Evolutionary conservation across 2,888 invertebrate species (phyloP), one percentile per base, ranked within the genome.

Genomic region (Andrena hattorfiana): DNA sequence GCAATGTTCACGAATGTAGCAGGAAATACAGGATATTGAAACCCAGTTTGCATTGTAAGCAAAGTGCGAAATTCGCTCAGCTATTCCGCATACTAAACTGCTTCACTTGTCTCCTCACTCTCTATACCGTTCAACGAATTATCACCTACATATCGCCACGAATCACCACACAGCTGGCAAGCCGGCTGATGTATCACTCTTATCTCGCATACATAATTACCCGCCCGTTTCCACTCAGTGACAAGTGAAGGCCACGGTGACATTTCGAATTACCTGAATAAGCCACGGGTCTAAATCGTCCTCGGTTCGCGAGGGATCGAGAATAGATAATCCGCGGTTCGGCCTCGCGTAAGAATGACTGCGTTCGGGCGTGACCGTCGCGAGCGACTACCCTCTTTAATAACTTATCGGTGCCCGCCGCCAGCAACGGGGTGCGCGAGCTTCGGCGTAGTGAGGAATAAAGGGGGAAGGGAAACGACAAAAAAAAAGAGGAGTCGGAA

Each of bases 361-460:
- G 23, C 68, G 68, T 68, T 68, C 68, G 54, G 23, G 10, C 56
- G 26, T 56, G 59, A 51, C 42, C 26, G 48, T 48, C 54, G 10
- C n/a, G n/a, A n/a, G 56, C 71, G 56, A 59, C 68, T 13, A 54
- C 54, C 60, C 30, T 20, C 42, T 42, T 42, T 35, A n/a, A 49
- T 63, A 7, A 5, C 42, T 8, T 49, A 54, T 16, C 70, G 28
- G 42, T 54, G 4, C 10, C 28, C 56, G n/a, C 54, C 63, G 64
- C 63, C 26, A 16, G 70, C 51, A 67, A 77, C 77, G 70, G 23
- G 67, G 60, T 28, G 54, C 73, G 30, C 73, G 30, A 51, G 48
- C 51, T 59, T 69, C 26, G 32, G 16, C 32, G 54, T 6, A 68
- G 32, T 26, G 35, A 48, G 32, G 49, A 67, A 49, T 49, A 68